phyloP scores from a whole-genome alignment of 2,797 vertebrate species.

The Thripadectes ignobilis region DNA sequence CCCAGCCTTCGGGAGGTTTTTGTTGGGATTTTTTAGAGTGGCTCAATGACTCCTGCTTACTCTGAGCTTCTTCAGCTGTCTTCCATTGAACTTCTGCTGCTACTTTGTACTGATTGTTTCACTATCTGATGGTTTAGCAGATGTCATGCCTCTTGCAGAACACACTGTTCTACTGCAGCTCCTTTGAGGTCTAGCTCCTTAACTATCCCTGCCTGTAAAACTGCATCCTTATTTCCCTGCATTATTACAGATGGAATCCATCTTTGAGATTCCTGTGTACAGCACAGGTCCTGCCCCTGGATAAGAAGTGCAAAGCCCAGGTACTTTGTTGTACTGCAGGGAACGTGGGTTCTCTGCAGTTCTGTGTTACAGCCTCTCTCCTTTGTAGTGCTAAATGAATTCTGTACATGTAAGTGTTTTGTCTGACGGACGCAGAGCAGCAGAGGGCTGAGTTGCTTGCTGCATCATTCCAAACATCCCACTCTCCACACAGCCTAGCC shows the following conservation, averaged over 20 bases:
- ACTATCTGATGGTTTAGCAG: background rate
- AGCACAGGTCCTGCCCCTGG: background rate
- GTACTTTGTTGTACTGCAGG: background rate
- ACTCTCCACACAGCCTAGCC: background rate
- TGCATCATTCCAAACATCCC: slow-evolving; percentile 13
- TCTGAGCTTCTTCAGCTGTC: background rate
- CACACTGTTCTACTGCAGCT: background rate
- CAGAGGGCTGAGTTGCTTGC: background rate
- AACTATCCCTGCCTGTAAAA: background rate
- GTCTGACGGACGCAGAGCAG: background rate
- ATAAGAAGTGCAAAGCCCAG: background rate
- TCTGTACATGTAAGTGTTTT: slow-evolving; percentile 27
- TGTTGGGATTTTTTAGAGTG: background rate
- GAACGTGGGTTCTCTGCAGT: background rate
- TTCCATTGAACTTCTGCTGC: background rate
- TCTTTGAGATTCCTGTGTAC: background rate
- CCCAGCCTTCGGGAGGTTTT: background rate
- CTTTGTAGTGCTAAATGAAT: slow-evolving; percentile 1
- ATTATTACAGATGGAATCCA: fast-evolving
- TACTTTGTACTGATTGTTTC: background rate
- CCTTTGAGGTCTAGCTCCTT: background rate
- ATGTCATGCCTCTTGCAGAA: background rate
- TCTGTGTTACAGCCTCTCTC: slow-evolving; percentile 9
- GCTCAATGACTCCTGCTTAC: background rate
- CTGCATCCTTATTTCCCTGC: background rate